Evolutionary conservation across 2,113 vertebrate genomes (phyloP).

Genomic region (Centropristis striata): DNA sequence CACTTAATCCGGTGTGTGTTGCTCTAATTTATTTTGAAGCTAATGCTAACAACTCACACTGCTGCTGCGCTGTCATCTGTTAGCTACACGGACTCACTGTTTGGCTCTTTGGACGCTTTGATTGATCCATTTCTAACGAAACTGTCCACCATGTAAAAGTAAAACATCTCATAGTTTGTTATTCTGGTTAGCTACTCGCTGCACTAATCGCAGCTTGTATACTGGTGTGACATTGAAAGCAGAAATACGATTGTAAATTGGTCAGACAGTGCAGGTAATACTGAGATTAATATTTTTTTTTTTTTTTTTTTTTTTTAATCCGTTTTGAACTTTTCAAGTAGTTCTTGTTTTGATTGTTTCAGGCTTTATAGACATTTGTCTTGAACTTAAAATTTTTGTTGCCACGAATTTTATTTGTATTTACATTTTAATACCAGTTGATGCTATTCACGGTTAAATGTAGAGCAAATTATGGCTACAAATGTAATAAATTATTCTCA

Average conservation of each 20-base stretch:
- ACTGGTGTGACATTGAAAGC: not conserved
- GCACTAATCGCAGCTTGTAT: not conserved
- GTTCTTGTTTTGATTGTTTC: not conserved
- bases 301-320: not conserved
- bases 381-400: not conserved
- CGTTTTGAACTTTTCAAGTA: not conserved
- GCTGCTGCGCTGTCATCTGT: constrained; percentile 43
- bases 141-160: not conserved
- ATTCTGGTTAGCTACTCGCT: not conserved
- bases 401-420: no score
- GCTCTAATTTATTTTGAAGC: not conserved
- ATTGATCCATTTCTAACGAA: not conserved
- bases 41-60: constrained; percentile 57
- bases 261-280: not conserved
- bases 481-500: no score
- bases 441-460: not conserved
- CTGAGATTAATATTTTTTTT: not conserved
- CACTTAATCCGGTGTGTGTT: fast-evolving
- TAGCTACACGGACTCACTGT: not conserved
- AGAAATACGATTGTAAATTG: not conserved
- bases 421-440: not conserved
- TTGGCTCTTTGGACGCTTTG: not conserved
- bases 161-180: not conserved
- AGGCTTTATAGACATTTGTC: not conserved
- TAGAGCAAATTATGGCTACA: not conserved